Evolutionary conservation across 2,888 invertebrate genomes (phyloP).

Genomic region (Bembecia ichneumoniformis): DNA sequence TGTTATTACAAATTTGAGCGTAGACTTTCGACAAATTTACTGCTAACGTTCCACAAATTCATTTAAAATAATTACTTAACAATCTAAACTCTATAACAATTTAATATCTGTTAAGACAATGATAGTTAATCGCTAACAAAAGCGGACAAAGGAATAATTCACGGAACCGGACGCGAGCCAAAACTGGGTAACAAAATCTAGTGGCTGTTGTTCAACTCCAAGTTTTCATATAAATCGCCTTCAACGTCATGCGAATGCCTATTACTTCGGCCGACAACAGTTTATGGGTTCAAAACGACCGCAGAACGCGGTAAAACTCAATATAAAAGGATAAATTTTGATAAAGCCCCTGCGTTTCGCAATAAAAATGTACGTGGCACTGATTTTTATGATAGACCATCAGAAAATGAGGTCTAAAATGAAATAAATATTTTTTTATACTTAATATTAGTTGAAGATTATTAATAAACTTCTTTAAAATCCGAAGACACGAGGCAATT

Average conservation of each 20-base stretch:
- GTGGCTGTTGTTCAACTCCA: conserved; percentile 14
- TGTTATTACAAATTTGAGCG: too few relatives aligned
- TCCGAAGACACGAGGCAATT: too few relatives aligned
- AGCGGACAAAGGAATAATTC: not conserved
- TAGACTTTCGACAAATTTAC: not conserved
- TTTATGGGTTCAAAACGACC: conserved; percentile 26
- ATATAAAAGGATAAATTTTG: conserved; percentile 26
- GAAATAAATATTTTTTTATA: not conserved
- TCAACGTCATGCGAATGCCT: conserved; percentile 14
- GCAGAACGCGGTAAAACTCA: conserved; percentile 22
- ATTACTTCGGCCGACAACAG: conserved; percentile 26
- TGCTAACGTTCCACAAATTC: not conserved
- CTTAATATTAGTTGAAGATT: too few relatives aligned
- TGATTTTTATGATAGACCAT: conserved; percentile 11
- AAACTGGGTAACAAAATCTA: conserved; percentile 18
- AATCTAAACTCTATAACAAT: not conserved
- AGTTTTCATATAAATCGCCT: conserved; percentile 28
- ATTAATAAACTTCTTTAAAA: too few relatives aligned
- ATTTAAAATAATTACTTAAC: not conserved
- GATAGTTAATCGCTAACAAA: not conserved
- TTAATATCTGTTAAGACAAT: not conserved
- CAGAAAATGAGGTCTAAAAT: not conserved
- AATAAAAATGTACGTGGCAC: conserved; percentile 22
- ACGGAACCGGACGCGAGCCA: not conserved
- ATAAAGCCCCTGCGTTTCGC: conserved; percentile 23